Base-by-base conservation (phyloP, 2,113 vertebrate species). In the Jaculus jaculus region DNA sequence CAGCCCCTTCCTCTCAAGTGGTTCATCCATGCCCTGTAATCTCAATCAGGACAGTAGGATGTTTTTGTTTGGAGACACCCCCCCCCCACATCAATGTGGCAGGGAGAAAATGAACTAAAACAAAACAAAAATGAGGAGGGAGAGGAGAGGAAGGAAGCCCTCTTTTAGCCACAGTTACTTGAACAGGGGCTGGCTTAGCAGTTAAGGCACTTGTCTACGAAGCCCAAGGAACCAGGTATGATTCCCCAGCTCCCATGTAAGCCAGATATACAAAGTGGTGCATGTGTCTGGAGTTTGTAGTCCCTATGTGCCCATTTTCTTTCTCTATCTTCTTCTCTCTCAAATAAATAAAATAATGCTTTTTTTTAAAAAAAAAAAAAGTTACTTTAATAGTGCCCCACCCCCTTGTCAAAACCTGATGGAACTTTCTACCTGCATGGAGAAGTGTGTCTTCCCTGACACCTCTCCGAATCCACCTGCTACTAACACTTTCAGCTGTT, bases 291-390 rank as follows among this genome's bases (percentile, higher is more conserved):
- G 42, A 47, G 42, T 47, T 47, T 47, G 42, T 8, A 47, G 42
- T 47, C 42, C 42, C 42, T 47, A 8, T 47, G 42, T 47, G 42
- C 42, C 42, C 42, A 47, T 47, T 47, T 8, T 47, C 42, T 47
- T 47, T 47, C 42, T 47, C 42, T 47, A 47, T 8, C 42, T 47
- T 47, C 42, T 8, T 47, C 42, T 47, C 42, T 47, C 42, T 47
- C 42, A 47, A 47, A 47, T 47, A 47, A 47, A 47, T 47, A 47
- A 47, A 47, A 47, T 47, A 47, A 47, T 47, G 42, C 5, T 47
- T 47, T 47, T 34, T 90, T 87, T 71, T 77, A 90, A 61, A n/a
- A n/a, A n/a, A n/a, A n/a, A n/a, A n/a, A n/a, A n/a, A n/a, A 54
- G 77, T 63, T 65, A 26, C 23, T 20, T 26, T 7, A 23, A 65